Base-by-base conservation (phyloP, 2,888 invertebrate species). In the Neoscelio sp. region DNA sequence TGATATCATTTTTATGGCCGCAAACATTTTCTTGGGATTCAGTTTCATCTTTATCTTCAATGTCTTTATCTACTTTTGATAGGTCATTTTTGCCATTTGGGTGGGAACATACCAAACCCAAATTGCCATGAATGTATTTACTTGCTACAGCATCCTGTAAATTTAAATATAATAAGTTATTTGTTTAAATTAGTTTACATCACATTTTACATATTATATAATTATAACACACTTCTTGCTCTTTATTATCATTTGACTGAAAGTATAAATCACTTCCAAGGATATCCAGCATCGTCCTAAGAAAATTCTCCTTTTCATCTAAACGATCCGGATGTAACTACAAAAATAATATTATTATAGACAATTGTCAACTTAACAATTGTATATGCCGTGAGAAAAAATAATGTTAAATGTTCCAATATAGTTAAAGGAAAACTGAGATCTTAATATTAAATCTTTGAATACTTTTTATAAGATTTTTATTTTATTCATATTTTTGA, bases 221-320 rank as follows among this genome's bases (percentile, higher is more conserved):
- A 1, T 13, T 12, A 26, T 42, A 33, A 8, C 7, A n/a, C 35
- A 64, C 73, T 28, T 74, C n/a, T 40, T 30, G 26, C 4, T 23
- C 15, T 10, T 56, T n/a, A n/a, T n/a, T n/a, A 2, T 38, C 3
- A 10, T 50, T 38, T 18, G 58, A 62, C 7, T 54, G 40, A 7
- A 79, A 54, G 44, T 65, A 28, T 17, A 67, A 40, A 60, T 80
- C 67, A 50, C 44, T 71, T 13, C 67, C 75, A 15, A 91, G 83
- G 62, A 91, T 86, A 76, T 88, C 85, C 30, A 88, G 77, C 1
- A 90, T 84, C 15, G 87, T 84, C 20, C 80, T 81, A 1, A 90
- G 82, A 7, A 90, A 80, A 38, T 86, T 85, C 4, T 88, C 84
- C 33, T 88, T 87, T 10, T 85, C 79, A 46, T 84, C 84, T 8